Evolutionary conservation across 92 coral and sea anemone genomes (phyloP), one percentile per base, ranked within the genome.

Genomic region (Epizoanthus scotinus): DNA sequence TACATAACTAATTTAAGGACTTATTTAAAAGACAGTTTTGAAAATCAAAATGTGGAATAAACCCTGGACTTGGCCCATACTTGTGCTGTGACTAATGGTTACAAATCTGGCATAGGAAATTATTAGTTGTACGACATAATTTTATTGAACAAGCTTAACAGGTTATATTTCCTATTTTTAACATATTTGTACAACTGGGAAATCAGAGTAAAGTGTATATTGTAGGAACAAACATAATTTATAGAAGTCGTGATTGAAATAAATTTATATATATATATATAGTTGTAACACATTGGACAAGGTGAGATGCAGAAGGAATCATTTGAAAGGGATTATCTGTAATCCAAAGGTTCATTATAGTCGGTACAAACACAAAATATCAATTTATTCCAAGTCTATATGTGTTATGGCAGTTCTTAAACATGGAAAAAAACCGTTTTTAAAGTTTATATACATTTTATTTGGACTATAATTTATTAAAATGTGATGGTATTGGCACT

Each of bases 311-410:
- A 47, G 12, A 15, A 47, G 52, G 13, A 0, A 13, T 47, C 2
- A 47, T 0, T 47, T 47, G 44, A 40, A 40, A 40, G 44, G 44
- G 44, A 40, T 40, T 2, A 40, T 40, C 8, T 47, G 13, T 47
- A 47, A 47, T 47, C 52, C 52, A 47, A 47, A 13, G 13, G 52
- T 9, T 13, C n/a, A 2, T 47, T 10, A 0, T 47, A 6, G 52
- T 47, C 52, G 12, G 52, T 47, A 13, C 52, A 14, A 9, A 47
- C 13, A 47, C 52, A 47, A 47, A 47, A 47, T 12, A 47, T 47
- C 21, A 70, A 31, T 22, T 42, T 70, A 70, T 70, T 44, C 57
- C 56, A 44, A 24, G 26, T 29, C 44, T 49, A 49, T 70, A 44
- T 47, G 9, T 47, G 15, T 47, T 47, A 13, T 47, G 52, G 17